Evolutionary conservation across 92 coral and sea anemone genomes (phyloP).

Genomic region (Pocillopora meandrina): DNA sequence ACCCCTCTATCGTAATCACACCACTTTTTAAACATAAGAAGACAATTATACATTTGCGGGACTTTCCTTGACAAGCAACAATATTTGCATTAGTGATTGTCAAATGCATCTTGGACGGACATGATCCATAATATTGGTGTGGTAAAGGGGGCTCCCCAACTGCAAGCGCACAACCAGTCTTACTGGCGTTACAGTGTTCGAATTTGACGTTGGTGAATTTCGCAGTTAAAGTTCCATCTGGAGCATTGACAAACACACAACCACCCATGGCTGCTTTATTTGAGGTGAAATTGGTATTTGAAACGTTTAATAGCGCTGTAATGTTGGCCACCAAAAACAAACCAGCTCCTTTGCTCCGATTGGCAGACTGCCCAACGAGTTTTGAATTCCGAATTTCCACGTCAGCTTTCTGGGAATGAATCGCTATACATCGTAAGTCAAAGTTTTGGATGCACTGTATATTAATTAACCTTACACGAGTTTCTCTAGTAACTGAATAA

Average conservation of each 20-base stretch:
- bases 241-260: neutral
- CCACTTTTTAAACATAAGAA: neutral
- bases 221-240: neutral
- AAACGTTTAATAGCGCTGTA: neutral
- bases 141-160: neutral
- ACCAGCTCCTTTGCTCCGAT: neutral
- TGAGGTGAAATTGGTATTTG: neutral
- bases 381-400: conserved; percentile 1
- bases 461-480: neutral
- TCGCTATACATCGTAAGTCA: neutral
- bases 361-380: neutral
- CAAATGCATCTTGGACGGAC: neutral
- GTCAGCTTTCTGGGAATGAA: conserved; percentile 10
- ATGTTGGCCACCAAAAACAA: neutral
- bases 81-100: neutral
- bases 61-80: neutral
- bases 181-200: neutral
- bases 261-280: conserved; percentile 8
- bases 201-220: neutral
- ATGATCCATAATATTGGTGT: neutral
- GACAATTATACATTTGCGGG: neutral
- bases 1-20: neutral
- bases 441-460: conserved; percentile 1
- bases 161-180: conserved; percentile 12
- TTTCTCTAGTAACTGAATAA: neutral